Evolutionary conservation across 2,113 vertebrate species (phyloP), one percentile per base, ranked within the genome.

Genomic region (Eurypyga helias): DNA sequence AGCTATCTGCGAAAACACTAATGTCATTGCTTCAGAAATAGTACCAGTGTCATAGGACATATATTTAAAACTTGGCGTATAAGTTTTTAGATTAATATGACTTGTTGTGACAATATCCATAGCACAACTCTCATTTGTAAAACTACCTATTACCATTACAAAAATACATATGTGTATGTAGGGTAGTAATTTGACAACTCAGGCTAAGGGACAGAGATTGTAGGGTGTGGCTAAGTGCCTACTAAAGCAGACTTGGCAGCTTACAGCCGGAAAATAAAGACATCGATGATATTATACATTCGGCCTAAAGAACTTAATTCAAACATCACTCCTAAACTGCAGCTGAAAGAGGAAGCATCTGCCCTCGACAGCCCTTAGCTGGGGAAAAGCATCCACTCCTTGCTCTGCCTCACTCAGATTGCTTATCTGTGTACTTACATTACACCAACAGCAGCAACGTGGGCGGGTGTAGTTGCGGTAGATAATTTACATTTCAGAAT

Each of bases 11-110:
- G 83, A 93, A 90, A 94, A 83, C 61, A 83, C 72, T 70, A 91
- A 82, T 49, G 93, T 21, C 80, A 80, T 75, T 69, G 51, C 90
- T 95, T 95, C 93, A 97, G 97, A 97, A 95, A 94, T 24, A 92
- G 81, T 46, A 85, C 76, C 75, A 84, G 34, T 81, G 80, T 83
- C 93, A 71, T 3, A 45, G 60, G 29, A 82, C 52, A 86, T 52
- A 93, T 6, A 31, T 43, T 55, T 64, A 51, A 61, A 96, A 96
- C 51, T 93, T 70, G 87, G 55, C 64, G 64, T 90, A 90, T 29
- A 81, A 93, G 87, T 94, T 96, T 97, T 96, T 95, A 92, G 91
- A 96, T 76, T 77, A 90, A 82, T 64, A 84, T 34, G 7, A 73
- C 65, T 73, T 14, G 7, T 75, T 95, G 65, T 51, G 45, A 93